Base-by-base conservation (phyloP, 1,140 invertebrate species). In the Anadara kagoshimensis region DNA sequence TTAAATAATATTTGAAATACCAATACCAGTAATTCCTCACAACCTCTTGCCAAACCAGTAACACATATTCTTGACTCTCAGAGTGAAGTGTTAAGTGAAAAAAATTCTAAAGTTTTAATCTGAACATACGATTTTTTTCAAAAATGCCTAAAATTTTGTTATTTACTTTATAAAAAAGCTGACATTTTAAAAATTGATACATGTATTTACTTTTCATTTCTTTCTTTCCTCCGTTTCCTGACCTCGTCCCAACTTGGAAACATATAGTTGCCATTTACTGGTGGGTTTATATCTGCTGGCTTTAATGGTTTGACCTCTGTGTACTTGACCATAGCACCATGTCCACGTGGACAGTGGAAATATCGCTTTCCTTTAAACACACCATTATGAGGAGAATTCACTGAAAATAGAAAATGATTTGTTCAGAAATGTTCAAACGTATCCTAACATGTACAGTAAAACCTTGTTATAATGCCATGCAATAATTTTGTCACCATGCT, bases 201-300 rank as follows among this genome's bases (percentile, higher is more conserved):
- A n/a, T n/a, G n/a, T n/a, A n/a, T n/a, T 81, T 72, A 87, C 87
- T 81, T 85, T 72, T 80, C 58, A 72, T 83, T 76, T 75, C 85
- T 76, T 63, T 82, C 76, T 64, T 81, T 83, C 44, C 85, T 72
- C 54, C 79, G 68, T 64, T 80, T 79, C 58, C 75, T 80, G 8
- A 88, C 80, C 41, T 84, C 83, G 24, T 85, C 78, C 75, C 77
- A 88, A 75, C 85, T 87, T 11, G 85, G 83, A 68, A 85, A 88
- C 86, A 88, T 88, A 56, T 73, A 69, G 69, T 88, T 88, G 24
- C 85, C 85, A 18, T 57, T 64, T 0, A 87, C 12, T 16, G 83
- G 78, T 36, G 84, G 85, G 5, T 70, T 61, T 65, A 72, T 74
- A 11, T 70, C 75, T 12, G 77, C 49, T 8, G 69, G 58, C n/a